Base-by-base conservation (phyloP, 2,888 invertebrate species). In the Bugulina stolonifera region DNA sequence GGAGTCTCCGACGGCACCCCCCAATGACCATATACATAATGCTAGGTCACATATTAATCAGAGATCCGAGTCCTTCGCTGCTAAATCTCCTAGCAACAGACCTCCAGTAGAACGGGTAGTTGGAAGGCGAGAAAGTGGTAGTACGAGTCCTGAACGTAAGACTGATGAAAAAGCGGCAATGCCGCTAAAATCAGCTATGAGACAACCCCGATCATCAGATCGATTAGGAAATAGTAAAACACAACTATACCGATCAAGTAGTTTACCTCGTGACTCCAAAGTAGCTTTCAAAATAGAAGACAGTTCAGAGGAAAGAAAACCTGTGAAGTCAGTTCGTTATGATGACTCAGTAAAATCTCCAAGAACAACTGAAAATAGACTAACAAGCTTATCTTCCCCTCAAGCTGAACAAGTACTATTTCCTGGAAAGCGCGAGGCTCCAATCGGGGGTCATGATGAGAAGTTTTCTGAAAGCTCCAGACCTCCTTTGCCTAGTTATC, bases 401-500 rank as follows among this genome's bases (percentile, higher is more conserved):
- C 64, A 64, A 34, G 32, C 32, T 27, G 64, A 64, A n/a, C 25
- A 64, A n/a, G 64, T 32, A 27, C 32, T 64, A 10, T 32, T 32
- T 64, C 64, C 64, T 14, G 64, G 25, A 10, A 64, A 64, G 27
- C 64, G 64, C 3, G 64, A 64, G 32, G 32, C 64, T 29, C 64
- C 64, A 32, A 64, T 64, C 5, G 64, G 64, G 10, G 64, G 64
- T 34, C 64, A 64, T n/a, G 64, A 64, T 64, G 64, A 64, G 10
- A 64, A 64, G 32, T 64, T 29, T 32, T 64, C 64, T 29, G 64
- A 64, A 32, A 64, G 32, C n/a, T 5, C 32, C 14, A 22, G 14
- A n/a, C 64, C 64, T 3, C 18, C 27, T 14, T 32, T 64, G 32
- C 64, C 64, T 64, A 27, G 25, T 14, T 64, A 64, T 27, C 64